These are phyloP conservation scores for Amphiprion clarkii DNA, from an alignment of 2,797 vertebrate genomes.

Conservation along the genomic window DNA sequence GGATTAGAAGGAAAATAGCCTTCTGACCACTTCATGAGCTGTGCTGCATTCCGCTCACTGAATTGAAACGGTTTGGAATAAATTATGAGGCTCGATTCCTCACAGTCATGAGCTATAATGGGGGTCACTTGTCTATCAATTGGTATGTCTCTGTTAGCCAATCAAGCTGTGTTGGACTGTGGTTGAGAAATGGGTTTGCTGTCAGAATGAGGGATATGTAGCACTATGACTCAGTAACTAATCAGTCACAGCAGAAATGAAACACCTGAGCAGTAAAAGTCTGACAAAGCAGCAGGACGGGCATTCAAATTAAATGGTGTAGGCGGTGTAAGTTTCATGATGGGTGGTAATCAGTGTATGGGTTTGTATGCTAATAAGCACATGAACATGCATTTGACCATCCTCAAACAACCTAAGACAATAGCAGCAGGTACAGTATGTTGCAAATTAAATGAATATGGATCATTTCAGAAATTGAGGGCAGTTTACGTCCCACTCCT, in stretches of 20 bases:
- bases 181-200: constrained; percentile 23
- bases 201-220: constrained; percentile 34
- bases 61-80: background rate
- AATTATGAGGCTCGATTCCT: background rate
- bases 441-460: no score
- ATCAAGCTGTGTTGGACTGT: background rate
- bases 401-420: no score
- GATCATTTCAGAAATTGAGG: no score
- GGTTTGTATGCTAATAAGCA: no score
- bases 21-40: background rate
- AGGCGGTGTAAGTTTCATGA: background rate
- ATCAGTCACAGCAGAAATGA: constrained; percentile 39
- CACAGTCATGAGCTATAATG: constrained; percentile 6
- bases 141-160: constrained; percentile 17
- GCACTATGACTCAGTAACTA: constrained; percentile 13
- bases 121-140: constrained; percentile 4
- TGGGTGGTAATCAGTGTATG: background rate
- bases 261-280: background rate
- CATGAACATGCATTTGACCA: no score
- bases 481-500: no score
- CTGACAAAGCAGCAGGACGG: background rate
- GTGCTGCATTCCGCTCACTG: background rate
- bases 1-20: background rate
- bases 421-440: no score
- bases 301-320: background rate